Evolutionary conservation across 2,888 invertebrate species (phyloP).

Genomic region (Brachyptera putata): DNA sequence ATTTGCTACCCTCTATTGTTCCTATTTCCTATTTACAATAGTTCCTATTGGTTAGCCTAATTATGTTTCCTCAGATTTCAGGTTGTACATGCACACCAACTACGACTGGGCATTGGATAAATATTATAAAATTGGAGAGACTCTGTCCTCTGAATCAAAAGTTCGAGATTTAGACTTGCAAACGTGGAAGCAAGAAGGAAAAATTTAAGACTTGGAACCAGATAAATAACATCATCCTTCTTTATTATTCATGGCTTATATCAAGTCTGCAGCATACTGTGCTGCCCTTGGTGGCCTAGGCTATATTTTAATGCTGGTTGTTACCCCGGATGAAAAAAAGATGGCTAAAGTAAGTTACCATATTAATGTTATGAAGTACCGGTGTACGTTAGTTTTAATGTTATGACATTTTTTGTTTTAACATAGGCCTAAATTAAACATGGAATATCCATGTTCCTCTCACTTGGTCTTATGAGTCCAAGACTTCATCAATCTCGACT

Average conservation of each 20-base stretch:
- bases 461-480: no score
- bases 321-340: constrained; percentile 50
- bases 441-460: no score
- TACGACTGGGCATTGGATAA: constrained; percentile 61
- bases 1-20: no score
- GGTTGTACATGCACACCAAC: constrained; percentile 62
- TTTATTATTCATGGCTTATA: constrained; percentile 1
- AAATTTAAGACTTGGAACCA: no score
- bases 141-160: constrained; percentile 47
- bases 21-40: no score
- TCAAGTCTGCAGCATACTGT: constrained; percentile 49
- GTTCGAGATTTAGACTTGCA: constrained; percentile 47
- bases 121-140: constrained; percentile 67
- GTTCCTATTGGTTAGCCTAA: no score
- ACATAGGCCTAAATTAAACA: no score
- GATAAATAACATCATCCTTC: no score
- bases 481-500: no score
- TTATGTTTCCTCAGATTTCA: constrained; percentile 58
- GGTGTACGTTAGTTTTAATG: no score
- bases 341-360: constrained; percentile 42
- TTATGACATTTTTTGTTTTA: no score
- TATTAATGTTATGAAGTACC: no score
- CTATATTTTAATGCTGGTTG: constrained; percentile 55
- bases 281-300: constrained; percentile 56
- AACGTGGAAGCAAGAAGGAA: constrained; percentile 54